These are phyloP conservation scores for Acholoe squamosa DNA, from an alignment of 2,888 invertebrate species.

Conservation along the genomic window DNA sequence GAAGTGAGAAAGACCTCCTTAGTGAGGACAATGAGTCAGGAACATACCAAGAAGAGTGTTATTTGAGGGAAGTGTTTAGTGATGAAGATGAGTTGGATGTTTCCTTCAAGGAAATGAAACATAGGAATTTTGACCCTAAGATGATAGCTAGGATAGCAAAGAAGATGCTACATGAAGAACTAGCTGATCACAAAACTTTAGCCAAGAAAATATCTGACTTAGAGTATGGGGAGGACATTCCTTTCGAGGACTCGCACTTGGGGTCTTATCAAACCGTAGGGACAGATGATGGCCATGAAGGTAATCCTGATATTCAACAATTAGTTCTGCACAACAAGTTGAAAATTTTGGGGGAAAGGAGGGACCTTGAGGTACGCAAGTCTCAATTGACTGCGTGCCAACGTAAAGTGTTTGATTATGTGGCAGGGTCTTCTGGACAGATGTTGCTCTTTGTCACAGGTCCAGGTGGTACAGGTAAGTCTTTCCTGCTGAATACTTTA, in stretches of 20 bases:
- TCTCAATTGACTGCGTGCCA: not conserved
- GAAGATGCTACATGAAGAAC: conserved; percentile 26
- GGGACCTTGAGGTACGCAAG: not conserved
- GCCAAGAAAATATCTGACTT: not conserved
- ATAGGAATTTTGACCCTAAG: no score
- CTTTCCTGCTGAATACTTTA: not conserved
- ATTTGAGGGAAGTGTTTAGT: no score
- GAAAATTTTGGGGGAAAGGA: not conserved
- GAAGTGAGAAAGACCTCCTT: no score
- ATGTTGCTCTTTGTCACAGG: not conserved
- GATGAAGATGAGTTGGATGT: no score
- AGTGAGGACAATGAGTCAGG: no score
- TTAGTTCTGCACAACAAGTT: not conserved
- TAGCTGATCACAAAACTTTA: not conserved
- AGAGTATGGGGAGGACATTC: conserved; percentile 40
- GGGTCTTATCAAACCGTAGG: no score
- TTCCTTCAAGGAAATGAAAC: no score
- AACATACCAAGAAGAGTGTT: no score
- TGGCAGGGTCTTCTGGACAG: not conserved
- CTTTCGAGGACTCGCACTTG: conserved; percentile 18
- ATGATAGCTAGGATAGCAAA: conserved; percentile 33
- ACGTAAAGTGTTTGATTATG: not conserved
- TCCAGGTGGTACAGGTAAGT: no score
- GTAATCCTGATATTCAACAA: not conserved
- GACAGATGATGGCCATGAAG: no score